Base-by-base conservation (phyloP, 2,113 vertebrate genomes). In the Podarcis cretensis region DNA sequence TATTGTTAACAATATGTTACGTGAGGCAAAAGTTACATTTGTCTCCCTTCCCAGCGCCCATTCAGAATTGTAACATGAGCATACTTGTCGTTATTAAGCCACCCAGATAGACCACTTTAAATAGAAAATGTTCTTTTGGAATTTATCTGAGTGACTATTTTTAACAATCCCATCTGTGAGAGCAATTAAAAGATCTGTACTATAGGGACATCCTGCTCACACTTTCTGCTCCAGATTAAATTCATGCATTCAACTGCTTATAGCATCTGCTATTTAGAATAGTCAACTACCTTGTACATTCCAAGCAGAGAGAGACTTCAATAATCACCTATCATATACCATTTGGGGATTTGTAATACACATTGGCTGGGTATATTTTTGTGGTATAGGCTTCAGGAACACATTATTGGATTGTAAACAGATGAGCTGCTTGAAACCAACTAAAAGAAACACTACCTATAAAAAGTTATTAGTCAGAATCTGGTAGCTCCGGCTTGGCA, bases 181-280 rank as follows among this genome's bases (percentile, higher is more conserved):
- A 35, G 16, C 80, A 75, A 73, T 32, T 92, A 89, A 93, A 37
- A 14, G 82, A 6, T 10, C 83, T 84, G 68, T 30, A 84, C n/a
- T 77, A 86, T 54, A 32, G 54, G 25, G 73, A 65, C 84, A 65
- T 37, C 25, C 74, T 65, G 25, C 57, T 77, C 74, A 77, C 20
- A 40, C 54, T 76, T 68, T 40, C 75, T 43, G 37, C 14, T 78
- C 74, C 75, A 78, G 4, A 73, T 54, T 48, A 54, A 76, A 63
- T 65, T 30, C 13, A 57, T 66, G 18, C 37, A 78, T 54, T 79
- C 20, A 32, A 48, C 40, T 68, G 30, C 77, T 86, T 86, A 30
- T 32, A 68, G 27, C 76, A 86, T 12, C 6, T 16, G 63, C 27
- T 35, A 74, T 43, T 65, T 35, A 77, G 25, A 40, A 40, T 35